Evolutionary conservation across 2,113 vertebrate genomes (phyloP), one percentile per base, ranked within the genome.

Genomic region (Tautogolabrus adspersus): DNA sequence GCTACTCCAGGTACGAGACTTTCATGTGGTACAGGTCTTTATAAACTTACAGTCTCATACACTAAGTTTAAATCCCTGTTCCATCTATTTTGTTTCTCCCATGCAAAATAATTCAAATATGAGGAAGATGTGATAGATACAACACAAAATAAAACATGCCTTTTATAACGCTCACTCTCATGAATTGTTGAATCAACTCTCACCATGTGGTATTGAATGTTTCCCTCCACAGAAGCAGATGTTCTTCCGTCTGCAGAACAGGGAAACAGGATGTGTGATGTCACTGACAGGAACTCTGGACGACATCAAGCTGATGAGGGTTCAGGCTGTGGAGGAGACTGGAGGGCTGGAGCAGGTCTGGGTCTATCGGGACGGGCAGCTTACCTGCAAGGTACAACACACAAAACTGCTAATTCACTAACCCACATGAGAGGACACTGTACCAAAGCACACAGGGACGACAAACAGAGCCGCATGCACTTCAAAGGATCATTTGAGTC

Each of bases 231-330:
- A 99, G 97, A 98, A 95, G 87, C 93, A 87, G 40, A 92, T 94
- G 76, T 96, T 95, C 92, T 95, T 99, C 90, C 95, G 90, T 84
- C 93, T 99, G 85, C 94, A 95, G 71, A 98, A 96, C 93, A 95
- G 93, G 76, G 95, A 93, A 75, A 97, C 95, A 0, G 95, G 96
- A 40, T 87, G 94, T 30, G 72, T 96, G 79, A 94, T 98, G 95
- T 95, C 97, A 23, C 91, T 97, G 84, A 95, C 95, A 2, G 97
- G 97, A 46, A 93, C 95, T n/a, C 26, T 97, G 44, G 96, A 97
- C 11, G 97, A 98, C 72, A 87, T 98, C 73, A 97, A 96, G 77
- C 96, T 99, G 82, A 94, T 98, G 75, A 94, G 98, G 79, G 91
- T 98, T 75, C 97, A 97, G 81, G 95, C 92, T 12, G 74, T 94